phyloP scores from a whole-genome alignment of 2,888 invertebrate genomes.

The Phragmatobia fuliginosa region DNA sequence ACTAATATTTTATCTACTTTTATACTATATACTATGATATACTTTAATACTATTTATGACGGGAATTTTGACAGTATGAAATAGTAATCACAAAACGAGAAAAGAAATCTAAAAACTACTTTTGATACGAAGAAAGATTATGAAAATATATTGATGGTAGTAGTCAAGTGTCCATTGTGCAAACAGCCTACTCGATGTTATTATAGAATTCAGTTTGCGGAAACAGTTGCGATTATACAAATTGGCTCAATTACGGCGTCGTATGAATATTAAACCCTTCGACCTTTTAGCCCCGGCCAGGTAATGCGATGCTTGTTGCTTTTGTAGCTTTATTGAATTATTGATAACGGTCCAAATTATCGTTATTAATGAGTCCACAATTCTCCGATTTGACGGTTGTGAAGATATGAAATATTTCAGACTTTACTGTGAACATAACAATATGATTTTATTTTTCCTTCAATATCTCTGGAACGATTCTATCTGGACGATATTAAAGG shows the following conservation, averaged over 20 bases:
- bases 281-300: slow-evolving; percentile 45
- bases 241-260: slow-evolving; percentile 56
- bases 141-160: neutral
- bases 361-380: slow-evolving; percentile 1
- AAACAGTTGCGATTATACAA: slow-evolving; percentile 58
- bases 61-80: too few species aligned
- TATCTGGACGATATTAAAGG: too few species aligned
- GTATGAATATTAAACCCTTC: slow-evolving; percentile 58
- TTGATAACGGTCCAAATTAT: slow-evolving; percentile 6
- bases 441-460: neutral
- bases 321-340: slow-evolving; percentile 41
- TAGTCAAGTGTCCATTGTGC: slow-evolving; percentile 26
- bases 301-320: slow-evolving; percentile 34
- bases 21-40: too few species aligned
- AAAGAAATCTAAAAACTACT: neutral
- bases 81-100: too few species aligned
- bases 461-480: neutral
- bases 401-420: neutral
- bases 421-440: slow-evolving; percentile 1
- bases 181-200: slow-evolving; percentile 38
- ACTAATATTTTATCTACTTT: too few species aligned
- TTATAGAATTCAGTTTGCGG: slow-evolving; percentile 51
- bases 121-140: slow-evolving; percentile 4
- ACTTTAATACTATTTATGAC: too few species aligned
- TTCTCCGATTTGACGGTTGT: neutral